phyloP scores from a whole-genome alignment of 2,888 invertebrate genomes.

The Amphipoea lucens region DNA sequence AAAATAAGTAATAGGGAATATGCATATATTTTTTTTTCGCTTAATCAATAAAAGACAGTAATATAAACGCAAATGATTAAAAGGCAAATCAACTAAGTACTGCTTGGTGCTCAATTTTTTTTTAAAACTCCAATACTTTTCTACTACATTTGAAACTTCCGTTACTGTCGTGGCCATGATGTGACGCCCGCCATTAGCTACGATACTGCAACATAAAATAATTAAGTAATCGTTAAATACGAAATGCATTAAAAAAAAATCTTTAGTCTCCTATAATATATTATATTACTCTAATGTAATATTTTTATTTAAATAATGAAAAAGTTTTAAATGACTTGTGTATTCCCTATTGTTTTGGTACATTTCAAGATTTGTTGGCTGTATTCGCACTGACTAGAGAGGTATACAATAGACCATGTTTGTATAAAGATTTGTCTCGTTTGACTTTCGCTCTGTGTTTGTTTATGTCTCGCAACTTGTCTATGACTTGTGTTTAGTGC shows the following conservation, averaged over 20 bases:
- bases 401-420: not conserved
- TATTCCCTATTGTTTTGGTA: not conserved
- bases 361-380: not conserved
- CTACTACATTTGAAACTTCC: not conserved
- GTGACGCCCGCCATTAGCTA: not conserved
- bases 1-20: slow-evolving; percentile 1
- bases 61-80: not conserved
- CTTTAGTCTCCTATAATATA: not conserved
- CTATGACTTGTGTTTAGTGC: not conserved
- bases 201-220: not conserved
- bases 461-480: not conserved
- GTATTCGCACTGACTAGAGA: not conserved
- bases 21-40: not conserved
- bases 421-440: slow-evolving; percentile 1
- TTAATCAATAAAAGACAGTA: not conserved
- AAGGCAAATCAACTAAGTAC: not conserved
- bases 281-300: not conserved
- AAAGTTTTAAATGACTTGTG: not conserved
- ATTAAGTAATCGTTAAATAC: not conserved
- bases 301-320: not conserved
- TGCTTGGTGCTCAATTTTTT: not conserved
- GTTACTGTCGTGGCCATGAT: not conserved
- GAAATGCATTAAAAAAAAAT: not conserved
- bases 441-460: not conserved
- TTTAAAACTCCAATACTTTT: not conserved